These are phyloP conservation scores for Pocillopora grandis DNA, from an alignment of 92 coral and sea anemone genomes.

Conservation along the genomic window DNA sequence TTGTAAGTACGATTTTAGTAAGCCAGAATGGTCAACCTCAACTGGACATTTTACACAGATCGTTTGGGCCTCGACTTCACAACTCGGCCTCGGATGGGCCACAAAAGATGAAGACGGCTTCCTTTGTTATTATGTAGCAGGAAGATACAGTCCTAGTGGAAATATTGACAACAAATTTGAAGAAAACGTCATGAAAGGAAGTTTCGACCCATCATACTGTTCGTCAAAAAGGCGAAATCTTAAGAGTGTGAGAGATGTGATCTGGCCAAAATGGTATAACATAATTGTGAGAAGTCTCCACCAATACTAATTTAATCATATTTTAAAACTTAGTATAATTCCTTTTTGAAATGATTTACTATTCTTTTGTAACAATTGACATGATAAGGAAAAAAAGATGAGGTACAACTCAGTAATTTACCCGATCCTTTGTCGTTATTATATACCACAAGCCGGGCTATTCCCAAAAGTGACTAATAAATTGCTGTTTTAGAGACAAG, in stretches of 20 bases:
- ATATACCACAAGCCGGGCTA: too few species aligned
- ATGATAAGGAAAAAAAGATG: too few species aligned
- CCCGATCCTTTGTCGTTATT: too few species aligned
- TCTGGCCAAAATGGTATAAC: constrained; percentile 6
- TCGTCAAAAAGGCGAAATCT: neutral
- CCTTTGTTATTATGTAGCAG: constrained; percentile 63
- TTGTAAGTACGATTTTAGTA: constrained; percentile 59
- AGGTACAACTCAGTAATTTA: too few species aligned
- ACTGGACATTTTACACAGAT: constrained; percentile 63
- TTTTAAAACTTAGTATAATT: neutral
- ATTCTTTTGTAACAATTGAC: neutral
- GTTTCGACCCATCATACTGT: constrained; percentile 39
- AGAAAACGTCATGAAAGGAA: constrained; percentile 52
- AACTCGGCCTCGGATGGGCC: constrained; percentile 43
- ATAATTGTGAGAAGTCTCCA: neutral
- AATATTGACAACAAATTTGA: constrained; percentile 36
- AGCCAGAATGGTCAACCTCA: constrained; percentile 25
- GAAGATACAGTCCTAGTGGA: constrained; percentile 66
- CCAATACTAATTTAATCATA: neutral
- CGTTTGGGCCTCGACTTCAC: constrained; percentile 45
- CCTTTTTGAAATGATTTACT: neutral
- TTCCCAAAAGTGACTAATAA: too few species aligned
- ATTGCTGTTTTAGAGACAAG: too few species aligned
- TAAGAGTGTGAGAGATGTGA: neutral
- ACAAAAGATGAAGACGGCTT: constrained; percentile 16